Base-by-base conservation (phyloP, 2,888 invertebrate species). In the Spilarctia lutea region DNA sequence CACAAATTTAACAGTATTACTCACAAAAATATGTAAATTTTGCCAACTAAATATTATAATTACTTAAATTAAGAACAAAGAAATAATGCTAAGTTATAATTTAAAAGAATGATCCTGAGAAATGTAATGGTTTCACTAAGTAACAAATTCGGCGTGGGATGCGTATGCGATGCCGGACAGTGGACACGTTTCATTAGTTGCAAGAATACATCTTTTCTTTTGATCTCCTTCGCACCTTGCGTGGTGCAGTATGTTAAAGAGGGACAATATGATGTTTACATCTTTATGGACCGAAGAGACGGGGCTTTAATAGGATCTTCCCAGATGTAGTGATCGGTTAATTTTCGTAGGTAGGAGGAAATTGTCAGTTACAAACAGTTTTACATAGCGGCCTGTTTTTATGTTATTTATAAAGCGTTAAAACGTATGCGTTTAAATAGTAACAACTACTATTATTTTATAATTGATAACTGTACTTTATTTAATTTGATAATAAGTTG, bases 181-280 rank as follows among this genome's bases (percentile, higher is more conserved):
- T 92, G 91, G 95, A 94, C 91, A 95, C 94, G 95, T 91, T 88
- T 94, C 89, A 95, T 95, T 95, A 94, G 94, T 86, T 90, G 87
- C 90, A 92, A 89, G 89, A 91, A 92, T 91, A 91, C 92, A 91
- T 92, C 92, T 90, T 87, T 74, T 87, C 83, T 79, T 83, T 85
- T 89, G 74, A 87, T 94, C 95, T 91, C 93, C 85, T 75, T 94
- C 91, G 68, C 74, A 63, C 89, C 42, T 68, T 33, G 66, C 71
- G 39, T 77, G 48, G 48, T 65, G 33, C 27, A 60, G 48, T 75
- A 80, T 74, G 88, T 81, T 80, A 86, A 90, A 94, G 85, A 3
- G 90, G 84, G 94, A 94, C 86, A 84, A 89, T 83, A 85, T 75
- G 83, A 89, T 89, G 91, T 94, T 94, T 90, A 91, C 91, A 90